Evolutionary conservation across 2,113 vertebrate genomes (phyloP).

Genomic region (Penelope pileata): DNA sequence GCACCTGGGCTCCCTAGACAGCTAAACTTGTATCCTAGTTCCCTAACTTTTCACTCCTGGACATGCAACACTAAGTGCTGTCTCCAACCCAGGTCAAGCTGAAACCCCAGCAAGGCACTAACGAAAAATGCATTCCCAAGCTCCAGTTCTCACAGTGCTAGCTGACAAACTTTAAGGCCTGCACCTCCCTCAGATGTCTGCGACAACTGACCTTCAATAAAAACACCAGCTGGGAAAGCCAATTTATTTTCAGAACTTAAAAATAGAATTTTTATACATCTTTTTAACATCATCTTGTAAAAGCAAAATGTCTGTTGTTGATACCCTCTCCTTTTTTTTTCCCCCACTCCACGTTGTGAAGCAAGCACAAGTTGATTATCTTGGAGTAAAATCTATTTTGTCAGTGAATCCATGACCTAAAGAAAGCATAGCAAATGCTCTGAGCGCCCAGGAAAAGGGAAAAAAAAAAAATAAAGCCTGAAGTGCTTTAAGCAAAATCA

Average conservation of each 20-base stretch:
- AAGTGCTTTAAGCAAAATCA: not conserved
- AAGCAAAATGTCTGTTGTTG: not conserved
- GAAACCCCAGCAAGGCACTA: not conserved
- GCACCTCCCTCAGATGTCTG: not conserved
- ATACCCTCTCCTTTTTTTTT: accelerated
- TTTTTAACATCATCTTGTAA: not conserved
- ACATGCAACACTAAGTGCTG: not conserved
- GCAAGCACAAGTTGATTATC: not conserved
- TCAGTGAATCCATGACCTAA: not conserved
- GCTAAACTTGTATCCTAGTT: not conserved
- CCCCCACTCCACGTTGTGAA: not conserved
- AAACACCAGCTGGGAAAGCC: not conserved
- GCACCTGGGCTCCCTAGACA: not conserved
- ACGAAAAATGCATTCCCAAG: not conserved
- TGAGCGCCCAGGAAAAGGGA: not conserved
- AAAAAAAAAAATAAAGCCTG: not conserved
- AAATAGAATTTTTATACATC: not conserved
- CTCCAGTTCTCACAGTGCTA: not conserved
- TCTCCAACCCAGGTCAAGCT: not conserved
- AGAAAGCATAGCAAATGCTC: not conserved
- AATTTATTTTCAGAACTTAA: not conserved
- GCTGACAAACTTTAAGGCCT: not conserved
- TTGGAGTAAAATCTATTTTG: not conserved
- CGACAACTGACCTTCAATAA: not conserved
- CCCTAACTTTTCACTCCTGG: not conserved